phyloP scores from a whole-genome alignment of 1,140 invertebrate species.

The Drosophila malerkotliana region DNA sequence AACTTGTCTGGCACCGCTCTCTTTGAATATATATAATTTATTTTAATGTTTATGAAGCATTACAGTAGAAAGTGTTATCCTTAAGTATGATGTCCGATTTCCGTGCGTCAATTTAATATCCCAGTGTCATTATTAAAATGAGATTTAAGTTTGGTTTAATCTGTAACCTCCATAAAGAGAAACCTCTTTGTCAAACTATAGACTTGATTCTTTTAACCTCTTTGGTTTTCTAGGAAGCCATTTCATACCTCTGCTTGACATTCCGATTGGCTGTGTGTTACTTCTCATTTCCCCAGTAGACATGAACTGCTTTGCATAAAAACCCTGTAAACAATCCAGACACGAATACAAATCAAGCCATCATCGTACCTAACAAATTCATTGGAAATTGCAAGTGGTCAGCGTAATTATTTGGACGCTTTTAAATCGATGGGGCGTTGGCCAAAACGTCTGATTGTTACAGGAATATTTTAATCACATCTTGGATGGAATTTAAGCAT shows the following conservation, averaged over 20 bases:
- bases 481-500: constrained; percentile 9
- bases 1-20: constrained; percentile 4
- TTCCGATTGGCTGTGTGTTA: constrained; percentile 16
- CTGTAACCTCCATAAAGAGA: background rate
- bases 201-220: background rate
- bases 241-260: constrained; percentile 10
- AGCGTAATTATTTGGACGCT: constrained; percentile 50
- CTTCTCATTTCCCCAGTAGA: constrained; percentile 28
- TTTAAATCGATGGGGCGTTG: constrained; percentile 62
- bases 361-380: constrained; percentile 40
- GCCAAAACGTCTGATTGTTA: constrained; percentile 9
- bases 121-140: background rate
- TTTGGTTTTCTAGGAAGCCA: constrained; percentile 6
- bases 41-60: constrained; percentile 44
- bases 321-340: constrained; percentile 24
- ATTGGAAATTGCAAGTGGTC: constrained; percentile 45
- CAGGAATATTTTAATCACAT: constrained; percentile 5
- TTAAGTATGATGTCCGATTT: constrained; percentile 20
- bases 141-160: background rate
- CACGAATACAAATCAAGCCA: constrained; percentile 29
- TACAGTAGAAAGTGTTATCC: constrained; percentile 1
- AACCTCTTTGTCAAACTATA: background rate
- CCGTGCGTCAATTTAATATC: constrained; percentile 4
- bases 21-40: constrained; percentile 39
- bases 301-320: constrained; percentile 35